phyloP scores from a whole-genome alignment of 1,140 invertebrate species.

The Sminthurinus signatus region DNA sequence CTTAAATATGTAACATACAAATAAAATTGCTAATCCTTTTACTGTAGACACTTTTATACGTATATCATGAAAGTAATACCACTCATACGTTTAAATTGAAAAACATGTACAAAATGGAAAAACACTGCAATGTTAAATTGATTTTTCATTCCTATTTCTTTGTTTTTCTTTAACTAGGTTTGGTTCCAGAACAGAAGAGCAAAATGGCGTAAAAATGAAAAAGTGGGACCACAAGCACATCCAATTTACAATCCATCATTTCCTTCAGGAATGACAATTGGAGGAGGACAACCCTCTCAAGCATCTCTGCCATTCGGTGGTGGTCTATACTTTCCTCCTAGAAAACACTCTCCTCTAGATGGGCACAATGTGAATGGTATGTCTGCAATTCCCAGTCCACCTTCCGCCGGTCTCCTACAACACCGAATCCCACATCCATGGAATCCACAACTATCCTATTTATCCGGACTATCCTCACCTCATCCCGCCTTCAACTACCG shows the following conservation, averaged over 20 bases:
- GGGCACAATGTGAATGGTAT: constrained; percentile 4
- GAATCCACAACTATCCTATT: constrained; percentile 45
- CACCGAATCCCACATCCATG: constrained; percentile 31
- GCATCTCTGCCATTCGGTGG: constrained; percentile 44
- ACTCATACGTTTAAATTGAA: no score
- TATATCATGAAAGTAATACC: no score
- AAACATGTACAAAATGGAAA: no score
- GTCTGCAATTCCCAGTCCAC: constrained; percentile 59
- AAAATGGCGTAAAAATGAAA: constrained; percentile 49
- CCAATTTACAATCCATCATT: constrained; percentile 88
- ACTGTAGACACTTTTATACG: no score
- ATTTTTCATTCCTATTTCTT: no score
- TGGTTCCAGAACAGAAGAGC: constrained; percentile 52
- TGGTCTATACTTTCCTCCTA: constrained; percentile 19
- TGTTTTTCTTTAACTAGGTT: constrained; percentile 42
- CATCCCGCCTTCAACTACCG: constrained; percentile 33
- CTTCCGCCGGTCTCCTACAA: constrained; percentile 19
- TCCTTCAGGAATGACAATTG: constrained; percentile 48
- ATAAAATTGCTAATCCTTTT: no score
- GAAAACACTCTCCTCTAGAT: constrained; percentile 32
- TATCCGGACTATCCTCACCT: constrained; percentile 23
- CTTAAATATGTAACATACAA: no score
- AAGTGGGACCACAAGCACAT: constrained; percentile 70
- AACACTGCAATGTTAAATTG: no score
- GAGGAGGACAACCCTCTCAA: constrained; percentile 54